A percentile compares a stretch with the other conserved stretches of the same genome.
Evolutionary conservation across 2,113 vertebrate species (phyloP).

Genomic region (Planiliza haematocheilus): DNA sequence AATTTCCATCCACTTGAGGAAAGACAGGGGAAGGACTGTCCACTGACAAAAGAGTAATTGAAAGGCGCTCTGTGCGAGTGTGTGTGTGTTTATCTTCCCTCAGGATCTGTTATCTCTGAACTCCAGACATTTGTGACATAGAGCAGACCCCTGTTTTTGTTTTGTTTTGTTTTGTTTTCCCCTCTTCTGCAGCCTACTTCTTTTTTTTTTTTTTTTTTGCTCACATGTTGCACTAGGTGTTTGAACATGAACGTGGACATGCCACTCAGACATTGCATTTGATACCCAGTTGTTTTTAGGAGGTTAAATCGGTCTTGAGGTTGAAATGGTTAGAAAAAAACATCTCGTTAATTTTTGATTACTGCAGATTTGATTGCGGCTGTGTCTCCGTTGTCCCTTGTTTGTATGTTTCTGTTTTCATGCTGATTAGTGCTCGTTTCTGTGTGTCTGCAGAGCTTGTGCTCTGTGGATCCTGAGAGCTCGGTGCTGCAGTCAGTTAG

Average conservation of each 20-base stretch:
- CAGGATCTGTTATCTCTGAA: conserved; percentile 59
- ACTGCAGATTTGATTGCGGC: conserved; percentile 1
- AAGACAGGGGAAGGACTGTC: conserved; percentile 64
- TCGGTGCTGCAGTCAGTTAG: conserved; percentile 45
- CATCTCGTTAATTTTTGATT: neutral
- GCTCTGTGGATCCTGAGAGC: conserved; percentile 14
- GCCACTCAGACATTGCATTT: neutral
- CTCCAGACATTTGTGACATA: conserved; percentile 47
- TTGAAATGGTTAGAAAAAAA: neutral
- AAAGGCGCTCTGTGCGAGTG: neutral
- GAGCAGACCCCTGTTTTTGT: conserved; percentile 19
- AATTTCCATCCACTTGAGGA: conserved; percentile 45
- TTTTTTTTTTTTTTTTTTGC: conserved; percentile 20
- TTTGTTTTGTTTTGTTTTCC: no score
- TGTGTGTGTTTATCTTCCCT: conserved; percentile 36
- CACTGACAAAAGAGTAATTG: conserved; percentile 47
- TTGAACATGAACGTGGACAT: conserved; percentile 6
- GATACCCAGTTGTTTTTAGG: neutral
- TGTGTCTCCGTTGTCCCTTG: no score
- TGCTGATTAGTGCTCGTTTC: neutral
- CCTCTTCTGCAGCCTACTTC: conserved; percentile 32
- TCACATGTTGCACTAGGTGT: neutral
- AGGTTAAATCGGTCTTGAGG: no score
- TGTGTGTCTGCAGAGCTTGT: conserved; percentile 15
- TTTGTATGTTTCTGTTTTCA: neutral